These are phyloP conservation scores for Rana temporaria DNA, from an alignment of 2,113 vertebrate species.

Conservation along the genomic window DNA sequence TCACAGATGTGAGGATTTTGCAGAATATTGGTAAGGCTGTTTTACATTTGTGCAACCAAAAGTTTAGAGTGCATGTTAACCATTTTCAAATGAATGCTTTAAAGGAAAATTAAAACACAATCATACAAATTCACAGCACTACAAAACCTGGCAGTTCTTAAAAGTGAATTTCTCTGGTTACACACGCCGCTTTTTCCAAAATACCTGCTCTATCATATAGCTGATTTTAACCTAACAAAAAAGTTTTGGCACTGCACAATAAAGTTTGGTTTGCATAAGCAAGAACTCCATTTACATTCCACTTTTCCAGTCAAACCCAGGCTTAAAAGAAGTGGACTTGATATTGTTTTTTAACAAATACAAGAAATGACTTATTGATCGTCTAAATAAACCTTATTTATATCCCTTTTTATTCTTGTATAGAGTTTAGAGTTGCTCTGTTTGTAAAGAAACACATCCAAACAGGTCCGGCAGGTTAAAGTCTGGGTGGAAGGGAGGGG, in stretches of 20 bases:
- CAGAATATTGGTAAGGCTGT: too few relatives aligned
- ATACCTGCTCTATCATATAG: constrained; percentile 4
- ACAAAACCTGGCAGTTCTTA: not conserved
- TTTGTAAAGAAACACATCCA: constrained; percentile 22
- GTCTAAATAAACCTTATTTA: not conserved
- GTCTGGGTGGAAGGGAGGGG: constrained; percentile 40
- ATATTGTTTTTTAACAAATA: not conserved
- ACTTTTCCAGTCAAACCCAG: constrained; percentile 19
- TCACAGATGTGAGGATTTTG: too few relatives aligned
- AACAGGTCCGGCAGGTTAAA: constrained; percentile 52
- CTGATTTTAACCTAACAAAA: not conserved
- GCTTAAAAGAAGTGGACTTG: not conserved
- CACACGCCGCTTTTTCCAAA: not conserved
- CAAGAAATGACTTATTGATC: not conserved
- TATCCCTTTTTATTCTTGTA: not conserved
- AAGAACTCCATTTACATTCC: constrained; percentile 41
- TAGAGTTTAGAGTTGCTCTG: constrained; percentile 2
- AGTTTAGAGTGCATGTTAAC: too few relatives aligned
- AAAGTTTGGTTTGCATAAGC: constrained; percentile 40
- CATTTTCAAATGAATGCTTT: not conserved
- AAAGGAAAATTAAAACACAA: not conserved
- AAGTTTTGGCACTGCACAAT: constrained; percentile 25
- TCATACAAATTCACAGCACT: not conserved
- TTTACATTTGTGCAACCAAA: too few relatives aligned
- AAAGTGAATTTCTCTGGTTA: not conserved